Evolutionary conservation across 1,140 invertebrate genomes (phyloP).

Genomic region (Drosophila rhopaloa): DNA sequence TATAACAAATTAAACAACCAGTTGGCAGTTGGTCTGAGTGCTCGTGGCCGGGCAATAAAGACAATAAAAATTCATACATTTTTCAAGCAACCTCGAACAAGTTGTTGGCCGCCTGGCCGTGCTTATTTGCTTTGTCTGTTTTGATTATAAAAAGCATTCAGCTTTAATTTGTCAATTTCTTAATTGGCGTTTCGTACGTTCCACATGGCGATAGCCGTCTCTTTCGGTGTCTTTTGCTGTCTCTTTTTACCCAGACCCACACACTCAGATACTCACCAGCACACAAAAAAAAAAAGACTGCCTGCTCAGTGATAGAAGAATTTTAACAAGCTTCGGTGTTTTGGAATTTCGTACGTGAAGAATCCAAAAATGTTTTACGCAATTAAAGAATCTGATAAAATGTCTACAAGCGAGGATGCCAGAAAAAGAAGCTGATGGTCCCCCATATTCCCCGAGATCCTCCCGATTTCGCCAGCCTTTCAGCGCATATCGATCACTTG

Average conservation of each 20-base stretch:
- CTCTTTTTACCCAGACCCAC: constrained; percentile 2
- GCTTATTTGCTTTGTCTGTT: constrained; percentile 82
- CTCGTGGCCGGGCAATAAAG: constrained; percentile 39
- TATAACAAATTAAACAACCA: constrained; percentile 60
- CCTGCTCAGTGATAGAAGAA: constrained; percentile 74
- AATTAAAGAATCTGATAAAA: constrained; percentile 84
- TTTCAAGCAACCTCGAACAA: constrained; percentile 52
- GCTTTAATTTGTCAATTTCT: constrained; percentile 83
- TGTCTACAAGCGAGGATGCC: constrained; percentile 67
- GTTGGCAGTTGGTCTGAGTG: constrained; percentile 22
- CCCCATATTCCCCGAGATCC: constrained; percentile 4
- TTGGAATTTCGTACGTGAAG: constrained; percentile 82
- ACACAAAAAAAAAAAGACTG: neutral
- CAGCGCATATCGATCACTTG: constrained; percentile 74
- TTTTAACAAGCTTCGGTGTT: constrained; percentile 82
- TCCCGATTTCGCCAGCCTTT: constrained; percentile 26
- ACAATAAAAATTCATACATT: constrained; percentile 66
- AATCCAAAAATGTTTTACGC: constrained; percentile 83
- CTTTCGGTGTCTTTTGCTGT: constrained; percentile 7
- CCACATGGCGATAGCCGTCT: constrained; percentile 51
- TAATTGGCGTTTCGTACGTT: constrained; percentile 83
- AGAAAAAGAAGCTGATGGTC: constrained; percentile 17
- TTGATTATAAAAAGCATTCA: constrained; percentile 83
- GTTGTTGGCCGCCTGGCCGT: constrained; percentile 42
- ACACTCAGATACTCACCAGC: constrained; percentile 18